phyloP scores from a whole-genome alignment of 2,888 invertebrate genomes.

The Altica lythri region DNA sequence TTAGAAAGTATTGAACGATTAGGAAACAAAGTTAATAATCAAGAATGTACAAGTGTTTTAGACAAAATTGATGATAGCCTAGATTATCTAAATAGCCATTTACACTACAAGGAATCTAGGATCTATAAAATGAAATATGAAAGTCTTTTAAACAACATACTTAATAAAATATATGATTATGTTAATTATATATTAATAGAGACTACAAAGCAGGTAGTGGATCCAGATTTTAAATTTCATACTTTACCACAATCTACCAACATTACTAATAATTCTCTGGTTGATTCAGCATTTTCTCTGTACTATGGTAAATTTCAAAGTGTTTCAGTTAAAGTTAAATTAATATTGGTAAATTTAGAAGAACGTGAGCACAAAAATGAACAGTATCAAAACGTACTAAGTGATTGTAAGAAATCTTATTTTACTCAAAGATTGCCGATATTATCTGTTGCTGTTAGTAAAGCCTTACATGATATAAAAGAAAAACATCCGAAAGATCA shows the following conservation, averaged over 20 bases:
- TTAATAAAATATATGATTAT: conserved; percentile 79
- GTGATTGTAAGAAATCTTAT: conserved; percentile 84
- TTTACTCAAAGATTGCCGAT: conserved; percentile 70
- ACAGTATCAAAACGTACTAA: conserved; percentile 75
- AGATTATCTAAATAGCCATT: conserved; percentile 77
- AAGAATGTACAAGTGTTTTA: conserved; percentile 80
- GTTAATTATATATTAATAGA: conserved; percentile 76
- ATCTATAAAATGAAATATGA: conserved; percentile 82
- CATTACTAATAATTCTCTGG: conserved; percentile 45
- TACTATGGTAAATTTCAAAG: conserved; percentile 96
- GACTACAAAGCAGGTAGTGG: conserved; percentile 76
- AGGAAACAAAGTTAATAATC: conserved; percentile 60
- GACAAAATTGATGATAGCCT: conserved; percentile 86
- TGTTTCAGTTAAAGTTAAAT: conserved; percentile 82
- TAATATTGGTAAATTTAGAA: conserved; percentile 83
- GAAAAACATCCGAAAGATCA: conserved; percentile 72
- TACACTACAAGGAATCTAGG: conserved; percentile 84
- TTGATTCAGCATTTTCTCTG: conserved; percentile 75
- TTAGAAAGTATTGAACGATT: conserved; percentile 47
- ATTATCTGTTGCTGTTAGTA: conserved; percentile 71
- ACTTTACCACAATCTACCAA: conserved; percentile 45
- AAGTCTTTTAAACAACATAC: conserved; percentile 80
- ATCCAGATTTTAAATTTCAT: conserved; percentile 50
- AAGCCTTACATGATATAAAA: conserved; percentile 70
- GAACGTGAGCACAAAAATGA: conserved; percentile 70